phyloP scores from a whole-genome alignment of 2,888 invertebrate species.

The Apoderus coryli region DNA sequence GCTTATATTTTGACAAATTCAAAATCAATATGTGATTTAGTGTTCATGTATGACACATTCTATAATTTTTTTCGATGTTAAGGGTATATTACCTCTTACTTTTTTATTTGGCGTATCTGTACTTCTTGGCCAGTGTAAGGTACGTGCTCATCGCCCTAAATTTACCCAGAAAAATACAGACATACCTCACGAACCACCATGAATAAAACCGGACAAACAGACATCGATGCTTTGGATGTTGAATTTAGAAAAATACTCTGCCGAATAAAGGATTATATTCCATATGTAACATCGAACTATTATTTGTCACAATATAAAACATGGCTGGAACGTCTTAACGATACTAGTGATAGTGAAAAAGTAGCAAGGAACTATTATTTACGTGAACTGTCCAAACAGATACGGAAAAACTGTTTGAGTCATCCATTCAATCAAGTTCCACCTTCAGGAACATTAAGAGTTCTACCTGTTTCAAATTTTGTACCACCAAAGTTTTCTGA shows the following conservation, averaged over 20 bases:
- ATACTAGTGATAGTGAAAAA: constrained; percentile 14
- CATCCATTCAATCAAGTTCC: constrained; percentile 21
- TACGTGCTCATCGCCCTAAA: too few relatives aligned
- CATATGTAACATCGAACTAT: constrained; percentile 19
- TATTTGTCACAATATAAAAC: constrained; percentile 19
- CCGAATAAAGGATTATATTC: constrained; percentile 20
- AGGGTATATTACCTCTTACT: neutral
- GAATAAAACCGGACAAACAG: too few relatives aligned
- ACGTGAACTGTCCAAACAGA: constrained; percentile 21
- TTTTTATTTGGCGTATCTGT: constrained; percentile 1
- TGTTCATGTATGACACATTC: too few relatives aligned
- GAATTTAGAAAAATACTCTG: constrained; percentile 21
- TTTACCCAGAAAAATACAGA: too few relatives aligned
- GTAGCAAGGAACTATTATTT: constrained; percentile 18
- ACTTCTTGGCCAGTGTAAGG: too few relatives aligned
- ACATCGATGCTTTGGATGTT: constrained; percentile 15
- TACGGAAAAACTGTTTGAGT: constrained; percentile 17
- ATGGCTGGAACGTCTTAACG: constrained; percentile 22
- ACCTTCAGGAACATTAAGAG: constrained; percentile 13
- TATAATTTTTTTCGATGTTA: constrained; percentile 3
- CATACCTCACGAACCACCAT: too few relatives aligned
- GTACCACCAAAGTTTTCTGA: too few relatives aligned
- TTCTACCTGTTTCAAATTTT: too few relatives aligned
- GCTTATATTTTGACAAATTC: too few relatives aligned
- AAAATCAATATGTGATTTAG: too few relatives aligned